phyloP scores from a whole-genome alignment of 2,888 invertebrate species.

The Drosophila kanekoi region DNA sequence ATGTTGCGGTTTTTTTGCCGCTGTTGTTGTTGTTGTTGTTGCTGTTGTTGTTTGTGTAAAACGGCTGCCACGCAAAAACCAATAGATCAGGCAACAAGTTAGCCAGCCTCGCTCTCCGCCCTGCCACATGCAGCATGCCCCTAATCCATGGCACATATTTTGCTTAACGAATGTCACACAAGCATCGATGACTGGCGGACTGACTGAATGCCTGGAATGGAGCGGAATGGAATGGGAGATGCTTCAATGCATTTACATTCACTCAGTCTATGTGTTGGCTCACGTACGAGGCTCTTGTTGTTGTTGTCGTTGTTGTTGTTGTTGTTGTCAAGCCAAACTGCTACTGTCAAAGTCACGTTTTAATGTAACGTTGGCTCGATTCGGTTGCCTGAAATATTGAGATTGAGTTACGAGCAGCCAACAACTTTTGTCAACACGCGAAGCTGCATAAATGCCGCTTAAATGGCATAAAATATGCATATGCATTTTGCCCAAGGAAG shows the following conservation, averaged over 20 bases:
- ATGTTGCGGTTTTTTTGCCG: conserved; percentile 53
- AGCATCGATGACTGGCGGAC: conserved; percentile 33
- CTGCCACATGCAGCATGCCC: conserved; percentile 4
- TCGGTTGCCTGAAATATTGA: conserved; percentile 74
- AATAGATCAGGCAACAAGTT: conserved; percentile 73
- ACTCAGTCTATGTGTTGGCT: conserved; percentile 63
- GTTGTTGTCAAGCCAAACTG: conserved; percentile 68
- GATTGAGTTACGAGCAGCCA: conserved; percentile 79
- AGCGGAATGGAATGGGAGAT: conserved; percentile 40
- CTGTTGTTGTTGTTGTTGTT: conserved; percentile 15
- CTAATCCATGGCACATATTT: conserved; percentile 71
- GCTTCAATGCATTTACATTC: conserved; percentile 60
- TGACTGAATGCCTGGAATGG: conserved; percentile 41
- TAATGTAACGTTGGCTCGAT: conserved; percentile 72
- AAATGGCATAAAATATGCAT: conserved; percentile 80
- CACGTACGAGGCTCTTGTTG: conserved; percentile 64
- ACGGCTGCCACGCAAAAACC: conserved; percentile 76
- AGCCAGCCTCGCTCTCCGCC: not conserved
- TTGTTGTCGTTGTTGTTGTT: conserved; percentile 42
- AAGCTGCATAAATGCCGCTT: conserved; percentile 80
- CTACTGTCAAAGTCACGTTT: conserved; percentile 81
- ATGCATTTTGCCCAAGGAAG: conserved; percentile 62
- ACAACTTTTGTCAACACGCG: conserved; percentile 78
- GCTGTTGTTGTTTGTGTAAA: conserved; percentile 42
- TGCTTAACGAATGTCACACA: conserved; percentile 76